phyloP scores from a whole-genome alignment of 1,140 invertebrate genomes.

The Heliconius hewitsoni region DNA sequence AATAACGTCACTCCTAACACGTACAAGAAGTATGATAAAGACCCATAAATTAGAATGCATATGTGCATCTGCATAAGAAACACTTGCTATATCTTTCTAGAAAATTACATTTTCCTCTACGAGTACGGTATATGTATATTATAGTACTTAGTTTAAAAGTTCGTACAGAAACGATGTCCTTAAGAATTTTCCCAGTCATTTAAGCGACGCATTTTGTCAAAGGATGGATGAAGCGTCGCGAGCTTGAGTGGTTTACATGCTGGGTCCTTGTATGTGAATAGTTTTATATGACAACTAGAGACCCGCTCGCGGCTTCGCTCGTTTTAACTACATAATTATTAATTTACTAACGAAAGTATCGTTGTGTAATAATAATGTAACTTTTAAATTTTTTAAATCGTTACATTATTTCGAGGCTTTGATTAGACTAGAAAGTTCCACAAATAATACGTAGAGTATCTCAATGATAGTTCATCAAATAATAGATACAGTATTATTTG shows the following conservation, averaged over 20 bases:
- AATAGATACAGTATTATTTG: too few relatives aligned
- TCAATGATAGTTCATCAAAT: too few relatives aligned
- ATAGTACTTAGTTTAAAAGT: conserved; percentile 1
- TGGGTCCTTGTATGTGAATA: background rate
- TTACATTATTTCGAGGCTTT: too few relatives aligned
- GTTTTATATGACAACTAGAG: background rate
- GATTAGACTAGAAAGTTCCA: too few relatives aligned
- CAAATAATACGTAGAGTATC: too few relatives aligned
- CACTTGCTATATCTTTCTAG: background rate
- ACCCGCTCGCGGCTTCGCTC: too few relatives aligned
- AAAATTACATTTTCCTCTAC: background rate
- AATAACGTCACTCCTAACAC: background rate
- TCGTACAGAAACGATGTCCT: background rate
- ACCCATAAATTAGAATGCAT: too few relatives aligned
- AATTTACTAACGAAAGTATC: too few relatives aligned
- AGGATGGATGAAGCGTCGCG: background rate
- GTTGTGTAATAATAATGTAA: too few relatives aligned
- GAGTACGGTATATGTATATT: background rate
- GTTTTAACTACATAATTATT: too few relatives aligned
- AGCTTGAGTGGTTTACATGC: background rate
- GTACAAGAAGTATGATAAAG: too few relatives aligned
- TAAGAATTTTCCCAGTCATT: conserved; percentile 11
- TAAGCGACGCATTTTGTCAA: conserved; percentile 3
- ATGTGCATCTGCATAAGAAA: background rate
- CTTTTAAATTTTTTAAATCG: too few relatives aligned